Base-by-base conservation (phyloP, 2,888 invertebrate species). In the Papilio demoleus region DNA sequence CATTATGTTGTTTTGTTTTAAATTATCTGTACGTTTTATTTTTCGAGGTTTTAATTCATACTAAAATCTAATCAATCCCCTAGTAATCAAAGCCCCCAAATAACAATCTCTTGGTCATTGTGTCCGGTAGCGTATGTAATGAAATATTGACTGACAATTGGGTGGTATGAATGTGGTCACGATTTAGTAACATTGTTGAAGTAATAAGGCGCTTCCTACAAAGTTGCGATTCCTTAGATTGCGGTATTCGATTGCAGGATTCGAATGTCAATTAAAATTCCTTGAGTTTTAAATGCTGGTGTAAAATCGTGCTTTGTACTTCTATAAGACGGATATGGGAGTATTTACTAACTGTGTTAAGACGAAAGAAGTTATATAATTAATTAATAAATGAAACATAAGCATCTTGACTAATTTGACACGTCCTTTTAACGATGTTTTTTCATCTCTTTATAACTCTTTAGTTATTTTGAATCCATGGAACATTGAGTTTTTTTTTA, bases 131-230 rank as follows among this genome's bases (percentile, higher is more conserved):
- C 24, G 19, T 9, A 59, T 38, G 27, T 50, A 59, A 59, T 40
- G 58, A 68, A 60, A 68, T 64, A 64, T 64, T 40, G 53, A 42
- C 68, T 68, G 62, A 47, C 31, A 62, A 67, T 63, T 68, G 58
- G 56, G 68, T 58, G 64, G 64, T 19, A 38, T 59, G 56, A 68
- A 68, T 45, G 31, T 64, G 34, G 59, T 68, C 68, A 68, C 68
- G 68, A 68, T 47, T 64, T 58, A 59, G 50, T 64, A 38, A 68
- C 68, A 59, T 64, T 68, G 68, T 68, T 59, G 40, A 5, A 31
- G 68, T 50, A 64, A 68, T 68, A 64, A 59, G 47, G 27, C 68
- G 58, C 47, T 68, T 68, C 59, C 59, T 68, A 68, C 68, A 68
- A 59, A 38, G 68, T 64, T 68, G 64, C 50, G 17, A 47, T 58